phyloP scores from a whole-genome alignment of 1,140 invertebrate species.

The Drosophila takahashii region DNA sequence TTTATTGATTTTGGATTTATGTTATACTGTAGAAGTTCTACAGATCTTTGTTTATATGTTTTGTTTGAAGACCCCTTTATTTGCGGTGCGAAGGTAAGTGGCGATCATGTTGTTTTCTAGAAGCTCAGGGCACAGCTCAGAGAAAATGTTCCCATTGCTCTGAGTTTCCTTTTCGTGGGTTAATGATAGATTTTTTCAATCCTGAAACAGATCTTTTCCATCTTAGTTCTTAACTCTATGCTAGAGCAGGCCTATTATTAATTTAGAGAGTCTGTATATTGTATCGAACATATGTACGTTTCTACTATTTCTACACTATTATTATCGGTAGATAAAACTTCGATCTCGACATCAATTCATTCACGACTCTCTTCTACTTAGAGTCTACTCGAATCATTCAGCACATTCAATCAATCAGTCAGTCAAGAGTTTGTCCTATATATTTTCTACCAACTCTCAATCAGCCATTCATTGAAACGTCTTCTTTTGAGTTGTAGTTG shows the following conservation, averaged over 20 bases:
- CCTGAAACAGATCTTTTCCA: conserved; percentile 14
- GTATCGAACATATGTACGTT: conserved; percentile 38
- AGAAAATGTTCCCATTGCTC: neutral
- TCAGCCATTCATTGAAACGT: conserved; percentile 41
- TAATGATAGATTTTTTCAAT: neutral
- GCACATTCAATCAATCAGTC: conserved; percentile 30
- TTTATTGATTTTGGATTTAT: conserved; percentile 11
- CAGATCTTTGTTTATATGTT: conserved; percentile 20
- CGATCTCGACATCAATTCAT: conserved; percentile 39
- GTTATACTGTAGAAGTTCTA: conserved; percentile 25
- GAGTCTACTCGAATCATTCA: conserved; percentile 28
- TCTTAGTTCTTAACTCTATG: conserved; percentile 29
- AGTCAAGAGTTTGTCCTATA: conserved; percentile 22
- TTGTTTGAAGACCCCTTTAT: conserved; percentile 27
- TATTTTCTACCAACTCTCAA: conserved; percentile 8
- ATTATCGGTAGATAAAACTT: conserved; percentile 41
- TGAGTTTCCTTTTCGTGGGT: conserved; percentile 1
- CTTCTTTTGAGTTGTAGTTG: conserved; percentile 51
- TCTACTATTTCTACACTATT: conserved; percentile 53
- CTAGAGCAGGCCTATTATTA: conserved; percentile 65
- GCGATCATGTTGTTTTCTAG: conserved; percentile 8
- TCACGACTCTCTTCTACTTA: conserved; percentile 15
- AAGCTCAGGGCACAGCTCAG: neutral
- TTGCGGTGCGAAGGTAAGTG: conserved; percentile 52
- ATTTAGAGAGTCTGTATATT: conserved; percentile 53